Base-by-base conservation (phyloP, 2,888 invertebrate species). In the Euzetes globulus region DNA sequence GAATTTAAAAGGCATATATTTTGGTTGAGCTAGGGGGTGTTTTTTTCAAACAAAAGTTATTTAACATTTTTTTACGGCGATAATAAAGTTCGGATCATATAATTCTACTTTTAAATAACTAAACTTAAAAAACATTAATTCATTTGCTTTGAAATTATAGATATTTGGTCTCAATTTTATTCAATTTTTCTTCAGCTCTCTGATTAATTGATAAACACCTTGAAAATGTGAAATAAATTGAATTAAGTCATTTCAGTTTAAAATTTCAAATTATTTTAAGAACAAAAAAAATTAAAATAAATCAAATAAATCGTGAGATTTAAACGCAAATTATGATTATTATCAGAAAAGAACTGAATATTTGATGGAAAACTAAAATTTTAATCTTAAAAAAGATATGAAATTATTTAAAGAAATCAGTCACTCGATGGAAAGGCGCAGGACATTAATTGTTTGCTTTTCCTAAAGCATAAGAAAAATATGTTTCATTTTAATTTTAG, bases 231-330 rank as follows among this genome's bases (percentile, higher is more conserved):
- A 27, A 25, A 27, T 22, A 58, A 58, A 11, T 58, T 58, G 11
- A 58, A 58, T 58, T 58, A 58, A 58, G 58, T 58, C 17, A 58
- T 58, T 22, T 3, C 19, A 27, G 25, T 29, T 58, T 7, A 15
- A 17, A 58, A 58, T 58, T 27, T 55, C 9, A 22, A 17, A 27
- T 6, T 2, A 15, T 15, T 27, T 7, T 27, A 22, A 27, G 17
- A 11, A 58, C 25, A 58, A 58, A 27, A 27, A 11, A 27, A 27
- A 9, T 27, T 27, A 1, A 58, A 19, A 58, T 58, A 58, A 58
- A 58, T 58, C 58, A 58, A 37, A 41, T 19, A 41, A 65, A 65
- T 37, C 65, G 65, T 65, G 65, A 65, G 19, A 25, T 37, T 65
- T 33, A 6, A 65, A 19, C 5, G 7, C n/a, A 52, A 60, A 60